These are phyloP conservation scores for Leuciscus waleckii DNA, from an alignment of 2,797 vertebrate species.

Conservation along the genomic window DNA sequence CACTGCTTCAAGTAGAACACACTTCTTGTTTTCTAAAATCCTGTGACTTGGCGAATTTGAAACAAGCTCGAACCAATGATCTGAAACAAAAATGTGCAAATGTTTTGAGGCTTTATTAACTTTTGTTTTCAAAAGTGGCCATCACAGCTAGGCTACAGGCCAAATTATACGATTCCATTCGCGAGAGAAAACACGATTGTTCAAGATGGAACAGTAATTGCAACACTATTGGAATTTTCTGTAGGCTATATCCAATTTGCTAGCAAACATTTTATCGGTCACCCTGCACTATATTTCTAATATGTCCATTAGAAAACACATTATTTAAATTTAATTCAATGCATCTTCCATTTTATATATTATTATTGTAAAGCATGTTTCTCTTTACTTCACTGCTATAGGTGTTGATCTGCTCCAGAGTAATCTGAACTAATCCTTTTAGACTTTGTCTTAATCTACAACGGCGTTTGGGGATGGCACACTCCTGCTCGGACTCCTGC, in stretches of 20 bases:
- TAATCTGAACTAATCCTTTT: conserved; percentile 79
- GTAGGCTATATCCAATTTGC: not conserved
- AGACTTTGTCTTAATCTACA: conserved; percentile 64
- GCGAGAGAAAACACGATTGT: not conserved
- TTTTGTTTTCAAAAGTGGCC: not conserved
- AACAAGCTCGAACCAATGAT: not conserved
- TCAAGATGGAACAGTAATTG: not conserved
- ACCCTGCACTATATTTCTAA: too few relatives aligned
- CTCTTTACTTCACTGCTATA: conserved; percentile 6
- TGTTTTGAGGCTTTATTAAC: not conserved
- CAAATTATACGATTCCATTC: not conserved
- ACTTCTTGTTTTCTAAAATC: not conserved
- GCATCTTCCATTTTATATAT: not conserved
- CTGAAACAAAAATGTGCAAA: not conserved
- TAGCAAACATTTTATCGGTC: not conserved
- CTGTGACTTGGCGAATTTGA: not conserved
- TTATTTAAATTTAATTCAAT: not conserved
- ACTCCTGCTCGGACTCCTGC: conserved; percentile 45
- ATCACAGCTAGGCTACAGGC: too few relatives aligned
- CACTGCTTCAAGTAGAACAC: not conserved
- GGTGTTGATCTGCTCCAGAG: conserved; percentile 53
- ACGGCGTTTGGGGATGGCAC: conserved; percentile 53
- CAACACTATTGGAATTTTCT: not conserved
- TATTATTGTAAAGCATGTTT: conserved; percentile 25
- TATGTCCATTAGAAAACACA: not conserved